Conservation (phyloP, 2,797 vertebrate genomes). For the Pelobates cultripes region DNA sequence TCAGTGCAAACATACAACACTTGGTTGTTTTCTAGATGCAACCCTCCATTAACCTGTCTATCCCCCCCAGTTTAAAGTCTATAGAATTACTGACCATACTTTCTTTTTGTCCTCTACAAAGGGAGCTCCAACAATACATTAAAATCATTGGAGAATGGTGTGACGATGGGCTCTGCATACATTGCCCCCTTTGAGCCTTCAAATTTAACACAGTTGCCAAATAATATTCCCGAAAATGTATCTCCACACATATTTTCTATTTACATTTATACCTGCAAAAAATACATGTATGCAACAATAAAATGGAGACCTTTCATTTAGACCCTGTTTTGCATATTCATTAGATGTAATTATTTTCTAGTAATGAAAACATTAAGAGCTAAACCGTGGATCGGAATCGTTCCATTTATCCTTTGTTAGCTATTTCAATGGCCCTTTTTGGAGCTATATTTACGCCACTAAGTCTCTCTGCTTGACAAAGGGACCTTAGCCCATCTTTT, state of each 20-base stretch:
- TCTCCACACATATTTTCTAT: neutral
- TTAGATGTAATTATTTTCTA: constrained; percentile 76
- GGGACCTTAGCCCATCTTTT: constrained; percentile 69
- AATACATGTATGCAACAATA: neutral
- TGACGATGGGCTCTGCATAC: constrained; percentile 64
- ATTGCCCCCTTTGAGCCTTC: constrained; percentile 68
- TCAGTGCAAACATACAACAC: constrained; percentile 87
- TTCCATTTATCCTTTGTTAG: constrained; percentile 73
- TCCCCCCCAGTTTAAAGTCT: constrained; percentile 76
- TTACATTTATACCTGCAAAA: neutral
- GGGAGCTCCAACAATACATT: constrained; percentile 79
- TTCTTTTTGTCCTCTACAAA: constrained; percentile 78
- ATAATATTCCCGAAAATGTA: too few relatives aligned
- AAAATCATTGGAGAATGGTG: constrained; percentile 77
- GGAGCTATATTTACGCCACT: constrained; percentile 65
- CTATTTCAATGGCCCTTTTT: constrained; percentile 69
- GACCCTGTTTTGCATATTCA: constrained; percentile 69
- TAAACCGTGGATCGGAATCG: constrained; percentile 68
- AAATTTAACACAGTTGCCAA: constrained; percentile 62
- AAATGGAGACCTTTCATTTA: constrained; percentile 61
- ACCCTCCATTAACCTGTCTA: constrained; percentile 84
- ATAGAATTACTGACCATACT: constrained; percentile 77
- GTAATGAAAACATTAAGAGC: constrained; percentile 75
- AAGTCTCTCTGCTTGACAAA: constrained; percentile 73
- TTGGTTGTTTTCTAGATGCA: constrained; percentile 82